A percentile compares a stretch with the other conserved stretches of the same genome.
These are phyloP conservation scores for Perognathus longimembris DNA, from an alignment of 2,113 vertebrate genomes.

Conservation along the genomic window DNA sequence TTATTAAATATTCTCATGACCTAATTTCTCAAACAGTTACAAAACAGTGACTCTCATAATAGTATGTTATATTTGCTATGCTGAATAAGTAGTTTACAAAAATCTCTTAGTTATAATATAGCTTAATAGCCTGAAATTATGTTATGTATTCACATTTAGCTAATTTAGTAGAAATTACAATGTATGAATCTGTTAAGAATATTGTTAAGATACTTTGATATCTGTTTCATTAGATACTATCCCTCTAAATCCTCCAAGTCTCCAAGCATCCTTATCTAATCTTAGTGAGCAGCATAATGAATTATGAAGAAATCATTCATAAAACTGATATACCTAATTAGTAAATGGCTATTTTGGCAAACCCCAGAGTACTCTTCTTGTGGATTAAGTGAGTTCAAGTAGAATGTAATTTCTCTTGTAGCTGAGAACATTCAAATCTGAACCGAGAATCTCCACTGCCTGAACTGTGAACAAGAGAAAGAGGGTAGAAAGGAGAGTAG, in stretches of 20 bases:
- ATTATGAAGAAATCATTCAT: conserved; percentile 5
- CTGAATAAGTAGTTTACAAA: not conserved
- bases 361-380: not conserved
- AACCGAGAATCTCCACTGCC: not conserved
- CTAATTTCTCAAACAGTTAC: not conserved
- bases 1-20: not conserved
- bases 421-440: not conserved
- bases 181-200: not conserved
- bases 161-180: not conserved
- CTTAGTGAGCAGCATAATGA: not conserved
- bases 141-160: not conserved
- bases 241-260: not conserved
- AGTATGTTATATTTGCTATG: not conserved
- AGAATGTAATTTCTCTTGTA: not conserved
- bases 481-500: not conserved
- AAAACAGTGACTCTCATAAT: not conserved
- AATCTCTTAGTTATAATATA: not conserved
- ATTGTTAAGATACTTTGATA: not conserved
- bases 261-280: not conserved
- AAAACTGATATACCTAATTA: conserved; percentile 6
- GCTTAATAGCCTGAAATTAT: not conserved
- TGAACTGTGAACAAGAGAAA: not conserved
- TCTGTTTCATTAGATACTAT: not conserved
- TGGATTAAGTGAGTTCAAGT: conserved; percentile 1
- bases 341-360: conserved; percentile 26